Percentiles rank a stretch among this genome's conserved stretches.
phyloP scores from a whole-genome alignment of 2,113 vertebrate species.

The Amphiprion ocellaris region DNA sequence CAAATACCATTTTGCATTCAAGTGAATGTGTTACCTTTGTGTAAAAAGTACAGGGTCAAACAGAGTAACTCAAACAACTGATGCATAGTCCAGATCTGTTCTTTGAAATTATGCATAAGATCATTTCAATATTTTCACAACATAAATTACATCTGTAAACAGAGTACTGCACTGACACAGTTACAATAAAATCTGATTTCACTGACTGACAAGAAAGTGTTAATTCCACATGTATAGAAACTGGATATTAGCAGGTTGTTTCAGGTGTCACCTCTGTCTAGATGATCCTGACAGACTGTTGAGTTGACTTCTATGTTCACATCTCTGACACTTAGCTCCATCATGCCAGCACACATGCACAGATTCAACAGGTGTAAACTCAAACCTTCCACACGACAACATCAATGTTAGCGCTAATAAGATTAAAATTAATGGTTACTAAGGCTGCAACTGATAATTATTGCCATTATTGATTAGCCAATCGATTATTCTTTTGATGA shows the following conservation, averaged over 20 bases:
- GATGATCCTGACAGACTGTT: constrained; percentile 59
- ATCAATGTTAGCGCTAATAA: neutral
- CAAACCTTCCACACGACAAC: neutral
- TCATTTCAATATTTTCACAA: neutral
- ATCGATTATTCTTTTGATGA: neutral
- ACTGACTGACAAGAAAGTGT: constrained; percentile 31
- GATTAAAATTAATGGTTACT: neutral
- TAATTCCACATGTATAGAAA: constrained; percentile 12
- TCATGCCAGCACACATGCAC: neutral
- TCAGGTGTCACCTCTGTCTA: constrained; percentile 50
- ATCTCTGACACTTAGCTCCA: constrained; percentile 44
- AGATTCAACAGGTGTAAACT: constrained; percentile 65
- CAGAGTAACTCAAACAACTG: neutral
- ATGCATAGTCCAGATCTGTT: neutral
- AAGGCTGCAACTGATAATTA: neutral
- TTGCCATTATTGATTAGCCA: neutral
- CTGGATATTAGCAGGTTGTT: constrained; percentile 50
- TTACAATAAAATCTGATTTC: neutral
- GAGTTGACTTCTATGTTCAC: constrained; percentile 58
- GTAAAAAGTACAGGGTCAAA: neutral
- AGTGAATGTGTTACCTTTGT: neutral
- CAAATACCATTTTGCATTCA: neutral
- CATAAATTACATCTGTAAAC: constrained; percentile 7
- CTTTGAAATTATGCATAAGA: neutral
- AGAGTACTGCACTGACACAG: neutral